Evolutionary conservation across 2,797 vertebrate genomes (phyloP), one percentile per base, ranked within the genome.

Genomic region (Megalops cyprinoides): DNA sequence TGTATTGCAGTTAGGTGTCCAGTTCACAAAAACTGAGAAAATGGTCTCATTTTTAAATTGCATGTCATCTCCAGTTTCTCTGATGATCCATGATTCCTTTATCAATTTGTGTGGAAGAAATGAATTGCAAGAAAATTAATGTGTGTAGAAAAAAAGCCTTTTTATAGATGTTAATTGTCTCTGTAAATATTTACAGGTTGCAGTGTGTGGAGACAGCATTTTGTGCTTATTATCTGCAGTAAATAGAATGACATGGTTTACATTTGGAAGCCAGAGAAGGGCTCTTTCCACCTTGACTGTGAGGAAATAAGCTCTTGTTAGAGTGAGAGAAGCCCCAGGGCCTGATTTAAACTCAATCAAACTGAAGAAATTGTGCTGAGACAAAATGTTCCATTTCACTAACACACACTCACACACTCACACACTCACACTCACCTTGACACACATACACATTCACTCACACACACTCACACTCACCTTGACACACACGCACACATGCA

Each of bases 121-220:
- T 37, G 6, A 71, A 73, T 67, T 56, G 58, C n/a, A 20, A 1
- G 48, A 28, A 71, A 55, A 56, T 53, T 28, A 69, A 69, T 25
- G 23, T 46, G 77, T 42, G 20, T 46, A 62, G 44, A 69, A 53
- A 74, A 44, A 23, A 79, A 42, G 42, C 51, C 15, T 15, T 53
- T 53, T 31, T 37, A 53, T 37, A 12, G 53, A 71, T 31, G 39
- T 44, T 74, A 80, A 58, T 37, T 37, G 78, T n/a, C 62, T 53
- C 48, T 73, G 67, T 80, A 80, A 80, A 80, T 42, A 80, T 74
- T 74, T 74, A 44, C 69, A 58, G n/a, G 31, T 46, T 46, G 39
- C 42, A 73, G 51, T 73, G 53, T 15, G 79, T 74, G 8, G 37
- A 46, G 4, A 25, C 49, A 14, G 28, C 39, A 53, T 10, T 23